These are phyloP conservation scores for Vandiemenella viatica DNA, from an alignment of 2,888 invertebrate genomes.

Conservation along the genomic window DNA sequence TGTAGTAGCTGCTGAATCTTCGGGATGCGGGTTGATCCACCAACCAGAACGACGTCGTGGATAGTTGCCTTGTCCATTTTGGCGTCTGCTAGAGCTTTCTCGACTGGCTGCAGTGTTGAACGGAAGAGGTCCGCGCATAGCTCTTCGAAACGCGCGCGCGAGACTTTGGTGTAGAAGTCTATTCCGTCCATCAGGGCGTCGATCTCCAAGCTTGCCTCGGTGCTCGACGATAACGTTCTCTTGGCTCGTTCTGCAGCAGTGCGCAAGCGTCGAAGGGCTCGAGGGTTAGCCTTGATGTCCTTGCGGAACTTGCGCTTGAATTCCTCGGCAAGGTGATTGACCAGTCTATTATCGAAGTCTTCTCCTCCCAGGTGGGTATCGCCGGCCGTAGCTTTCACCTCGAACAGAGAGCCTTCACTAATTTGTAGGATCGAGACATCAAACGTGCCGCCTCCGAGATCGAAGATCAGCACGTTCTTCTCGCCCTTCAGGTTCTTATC, in stretches of 20 bases:
- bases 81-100: slow-evolving; percentile 33
- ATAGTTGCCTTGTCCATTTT: slow-evolving; percentile 30
- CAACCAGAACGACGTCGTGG: slow-evolving; percentile 34
- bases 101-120: slow-evolving; percentile 41
- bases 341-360: slow-evolving; percentile 44
- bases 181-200: slow-evolving; percentile 35
- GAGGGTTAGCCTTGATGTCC: slow-evolving; percentile 31
- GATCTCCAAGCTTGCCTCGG: slow-evolving; percentile 36
- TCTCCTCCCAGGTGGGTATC: slow-evolving; percentile 36
- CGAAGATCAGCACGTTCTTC: slow-evolving; percentile 38
- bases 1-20: slow-evolving; percentile 27
- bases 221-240: slow-evolving; percentile 34
- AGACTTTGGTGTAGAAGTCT: slow-evolving; percentile 28
- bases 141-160: slow-evolving; percentile 25
- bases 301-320: slow-evolving; percentile 52
- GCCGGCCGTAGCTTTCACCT: slow-evolving; percentile 33
- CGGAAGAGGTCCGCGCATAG: slow-evolving; percentile 27
- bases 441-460: slow-evolving; percentile 42
- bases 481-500: slow-evolving; percentile 38
- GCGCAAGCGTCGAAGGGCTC: slow-evolving; percentile 31
- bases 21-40: slow-evolving; percentile 30
- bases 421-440: slow-evolving; percentile 39
- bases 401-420: slow-evolving; percentile 33
- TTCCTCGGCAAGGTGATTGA: slow-evolving; percentile 52
- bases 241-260: slow-evolving; percentile 39